Evolutionary conservation across 1,140 invertebrate genomes (phyloP).

Genomic region (Trichonephila clavata): DNA sequence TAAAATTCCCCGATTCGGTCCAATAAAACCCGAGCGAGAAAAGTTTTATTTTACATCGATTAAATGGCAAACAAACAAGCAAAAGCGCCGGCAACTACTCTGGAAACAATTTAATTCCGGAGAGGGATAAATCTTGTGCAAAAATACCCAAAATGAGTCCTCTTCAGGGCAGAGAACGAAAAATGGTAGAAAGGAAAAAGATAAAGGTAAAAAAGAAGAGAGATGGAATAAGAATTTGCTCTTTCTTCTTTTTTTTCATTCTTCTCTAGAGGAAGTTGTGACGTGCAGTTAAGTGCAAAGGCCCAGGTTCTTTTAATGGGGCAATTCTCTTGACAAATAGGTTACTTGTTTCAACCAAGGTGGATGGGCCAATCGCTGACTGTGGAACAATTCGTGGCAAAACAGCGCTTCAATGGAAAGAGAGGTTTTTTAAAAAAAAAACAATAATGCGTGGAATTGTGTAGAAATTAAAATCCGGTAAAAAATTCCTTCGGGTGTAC

Average conservation of each 20-base stretch:
- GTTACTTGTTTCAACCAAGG: constrained; percentile 26
- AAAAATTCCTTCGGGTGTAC: background rate
- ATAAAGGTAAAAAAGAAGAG: background rate
- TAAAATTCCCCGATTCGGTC: constrained; percentile 20
- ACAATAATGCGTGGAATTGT: background rate
- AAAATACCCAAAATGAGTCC: constrained; percentile 63
- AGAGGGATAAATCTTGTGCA: constrained; percentile 51
- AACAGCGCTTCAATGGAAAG: background rate
- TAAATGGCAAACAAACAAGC: constrained; percentile 30
- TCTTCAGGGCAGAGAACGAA: constrained; percentile 20
- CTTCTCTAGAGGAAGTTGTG: constrained; percentile 4
- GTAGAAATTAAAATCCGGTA: background rate
- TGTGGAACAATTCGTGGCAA: constrained; percentile 27
- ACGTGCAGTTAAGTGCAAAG: background rate
- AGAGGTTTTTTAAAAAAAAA: background rate
- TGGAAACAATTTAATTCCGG: constrained; percentile 49
- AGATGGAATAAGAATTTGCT: constrained; percentile 16
- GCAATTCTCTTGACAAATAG: constrained; percentile 66
- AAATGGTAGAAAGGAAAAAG: background rate
- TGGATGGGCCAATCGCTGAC: constrained; percentile 8
- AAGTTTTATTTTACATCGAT: constrained; percentile 40
- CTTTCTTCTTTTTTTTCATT: constrained; percentile 20
- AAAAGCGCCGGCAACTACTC: background rate
- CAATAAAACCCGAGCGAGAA: constrained; percentile 2
- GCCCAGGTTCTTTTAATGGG: constrained; percentile 33